Conservation (phyloP, 2,797 vertebrate genomes). For the Ctenopoma multispine region DNA sequence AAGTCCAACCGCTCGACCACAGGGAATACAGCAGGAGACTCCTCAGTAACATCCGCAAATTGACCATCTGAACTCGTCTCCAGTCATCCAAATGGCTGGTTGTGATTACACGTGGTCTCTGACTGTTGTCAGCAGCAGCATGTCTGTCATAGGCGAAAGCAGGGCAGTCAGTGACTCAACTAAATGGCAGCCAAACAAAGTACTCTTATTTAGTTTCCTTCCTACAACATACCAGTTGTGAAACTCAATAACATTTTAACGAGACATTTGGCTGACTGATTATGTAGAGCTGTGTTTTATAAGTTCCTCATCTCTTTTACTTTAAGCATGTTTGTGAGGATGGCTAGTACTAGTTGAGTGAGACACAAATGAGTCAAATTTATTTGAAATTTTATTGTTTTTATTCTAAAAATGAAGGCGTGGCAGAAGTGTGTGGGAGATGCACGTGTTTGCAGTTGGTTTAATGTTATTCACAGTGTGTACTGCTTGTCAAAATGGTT, state of each 20-base stretch:
- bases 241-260: constrained; percentile 31
- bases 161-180: constrained; percentile 43
- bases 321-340: not conserved
- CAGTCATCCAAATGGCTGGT: constrained; percentile 21
- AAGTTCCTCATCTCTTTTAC: too few relatives aligned
- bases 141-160: constrained; percentile 45
- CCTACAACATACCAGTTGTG: constrained; percentile 5
- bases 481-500: not conserved
- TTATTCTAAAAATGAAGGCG: not conserved
- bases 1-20: constrained; percentile 89
- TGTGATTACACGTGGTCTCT: constrained; percentile 25
- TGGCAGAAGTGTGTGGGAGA: constrained; percentile 3
- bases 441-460: constrained; percentile 2
- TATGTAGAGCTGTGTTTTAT: not conserved
- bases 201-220: constrained; percentile 46
- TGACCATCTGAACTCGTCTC: constrained; percentile 50
- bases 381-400: constrained; percentile 5
- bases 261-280: not conserved
- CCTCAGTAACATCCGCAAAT: constrained; percentile 86
- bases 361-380: constrained; percentile 17
- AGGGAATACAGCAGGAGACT: constrained; percentile 88
- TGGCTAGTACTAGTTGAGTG: constrained; percentile 1
- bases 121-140: constrained; percentile 36
- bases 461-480: not conserved
- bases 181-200: constrained; percentile 60